phyloP scores from a whole-genome alignment of 2,888 invertebrate genomes.

The Hypomecis punctinalis region DNA sequence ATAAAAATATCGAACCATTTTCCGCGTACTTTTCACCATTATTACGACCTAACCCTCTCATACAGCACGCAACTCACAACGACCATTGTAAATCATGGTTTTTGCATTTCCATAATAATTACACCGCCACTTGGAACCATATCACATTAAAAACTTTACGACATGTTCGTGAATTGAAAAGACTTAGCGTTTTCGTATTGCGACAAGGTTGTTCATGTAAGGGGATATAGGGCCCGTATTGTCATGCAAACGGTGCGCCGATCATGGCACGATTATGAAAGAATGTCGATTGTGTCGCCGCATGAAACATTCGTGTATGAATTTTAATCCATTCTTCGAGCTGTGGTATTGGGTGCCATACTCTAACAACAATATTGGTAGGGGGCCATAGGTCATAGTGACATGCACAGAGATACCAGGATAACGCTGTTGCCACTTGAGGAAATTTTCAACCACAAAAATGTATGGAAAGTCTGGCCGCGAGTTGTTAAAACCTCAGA shows the following conservation, averaged over 20 bases:
- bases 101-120: background rate
- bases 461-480: too few relatives aligned
- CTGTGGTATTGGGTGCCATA: background rate
- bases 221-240: constrained; percentile 18
- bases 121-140: background rate
- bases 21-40: background rate
- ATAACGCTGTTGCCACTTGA: too few relatives aligned
- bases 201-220: constrained; percentile 3
- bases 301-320: constrained; percentile 18
- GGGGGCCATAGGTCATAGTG: too few relatives aligned
- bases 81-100: background rate
- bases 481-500: too few relatives aligned
- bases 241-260: constrained; percentile 34
- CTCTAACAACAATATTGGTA: background rate
- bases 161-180: background rate
- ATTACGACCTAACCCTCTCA: background rate
- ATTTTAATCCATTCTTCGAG: constrained; percentile 11
- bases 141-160: background rate
- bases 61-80: constrained; percentile 3
- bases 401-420: too few relatives aligned
- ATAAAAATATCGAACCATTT: background rate
- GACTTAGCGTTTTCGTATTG: background rate
- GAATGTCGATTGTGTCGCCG: constrained; percentile 33
- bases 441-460: too few relatives aligned
- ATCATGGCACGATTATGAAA: constrained; percentile 30